Conservation (phyloP, 2,113 vertebrate genomes). For the Micromys minutus region DNA sequence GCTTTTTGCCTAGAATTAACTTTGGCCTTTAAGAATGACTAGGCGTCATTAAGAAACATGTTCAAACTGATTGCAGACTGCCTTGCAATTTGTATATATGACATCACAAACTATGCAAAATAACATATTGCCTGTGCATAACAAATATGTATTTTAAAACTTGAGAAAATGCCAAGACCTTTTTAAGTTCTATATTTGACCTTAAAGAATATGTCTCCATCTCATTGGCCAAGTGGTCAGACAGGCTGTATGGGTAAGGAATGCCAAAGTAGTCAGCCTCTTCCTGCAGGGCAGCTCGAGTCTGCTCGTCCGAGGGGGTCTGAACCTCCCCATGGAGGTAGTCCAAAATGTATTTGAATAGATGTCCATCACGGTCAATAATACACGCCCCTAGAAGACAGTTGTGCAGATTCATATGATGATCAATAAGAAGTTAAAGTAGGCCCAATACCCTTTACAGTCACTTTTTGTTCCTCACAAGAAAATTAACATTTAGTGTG, state of each 20-base stretch:
- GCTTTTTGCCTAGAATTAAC: not conserved
- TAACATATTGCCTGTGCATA: conserved; percentile 34
- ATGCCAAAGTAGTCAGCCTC: conserved; percentile 90
- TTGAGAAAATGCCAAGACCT: conserved; percentile 84
- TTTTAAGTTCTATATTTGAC: conserved; percentile 87
- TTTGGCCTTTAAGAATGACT: conserved; percentile 27
- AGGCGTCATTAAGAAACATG: conserved; percentile 29
- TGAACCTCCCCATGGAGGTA: conserved; percentile 87
- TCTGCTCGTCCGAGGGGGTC: conserved; percentile 83
- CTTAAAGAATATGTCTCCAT: conserved; percentile 86
- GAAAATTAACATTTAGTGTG: not conserved
- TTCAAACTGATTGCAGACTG: conserved; percentile 19
- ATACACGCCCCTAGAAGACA: conserved; percentile 85
- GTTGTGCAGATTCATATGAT: conserved; percentile 14
- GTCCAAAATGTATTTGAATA: conserved; percentile 88
- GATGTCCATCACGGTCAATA: conserved; percentile 84
- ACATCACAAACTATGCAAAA: conserved; percentile 57
- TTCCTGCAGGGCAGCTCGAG: conserved; percentile 82
- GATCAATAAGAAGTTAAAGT: not conserved
- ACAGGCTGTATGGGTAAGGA: conserved; percentile 85
- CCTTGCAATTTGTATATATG: conserved; percentile 7
- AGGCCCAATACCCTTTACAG: not conserved
- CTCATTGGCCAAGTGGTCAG: conserved; percentile 88
- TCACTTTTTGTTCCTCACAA: not conserved
- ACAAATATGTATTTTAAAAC: conserved; percentile 67